Evolutionary conservation across 2,797 vertebrate species (phyloP).

Genomic region (Parotocinclus haroldoi): DNA sequence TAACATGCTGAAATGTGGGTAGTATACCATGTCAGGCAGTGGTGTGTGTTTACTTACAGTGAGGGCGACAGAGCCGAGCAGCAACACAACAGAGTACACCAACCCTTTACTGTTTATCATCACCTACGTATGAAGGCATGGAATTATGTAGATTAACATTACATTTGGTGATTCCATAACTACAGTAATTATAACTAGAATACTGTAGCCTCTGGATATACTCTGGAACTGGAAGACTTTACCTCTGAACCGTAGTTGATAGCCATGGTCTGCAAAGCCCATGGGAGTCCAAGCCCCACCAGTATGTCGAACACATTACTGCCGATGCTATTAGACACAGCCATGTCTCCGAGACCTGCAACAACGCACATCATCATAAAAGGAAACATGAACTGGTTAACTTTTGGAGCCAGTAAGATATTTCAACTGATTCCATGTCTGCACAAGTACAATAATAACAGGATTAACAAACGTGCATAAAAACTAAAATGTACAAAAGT

Average conservation of each 20-base stretch:
- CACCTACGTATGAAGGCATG: slow-evolving; percentile 70
- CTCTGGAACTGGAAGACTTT: slow-evolving; percentile 43
- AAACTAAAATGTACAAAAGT: too few relatives aligned
- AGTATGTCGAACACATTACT: slow-evolving; percentile 98
- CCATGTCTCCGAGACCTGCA: slow-evolving; percentile 93
- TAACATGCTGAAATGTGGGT: not conserved
- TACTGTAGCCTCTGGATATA: not conserved
- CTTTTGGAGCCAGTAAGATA: too few relatives aligned
- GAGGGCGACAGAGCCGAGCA: slow-evolving; percentile 91
- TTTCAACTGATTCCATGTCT: too few relatives aligned
- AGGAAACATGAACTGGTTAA: too few relatives aligned
- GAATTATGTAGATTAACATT: too few relatives aligned
- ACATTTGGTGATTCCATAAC: slow-evolving; percentile 1
- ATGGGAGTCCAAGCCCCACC: slow-evolving; percentile 89
- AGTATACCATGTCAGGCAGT: too few relatives aligned
- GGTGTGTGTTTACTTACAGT: slow-evolving; percentile 77
- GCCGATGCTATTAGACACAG: slow-evolving; percentile 93
- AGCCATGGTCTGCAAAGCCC: slow-evolving; percentile 92
- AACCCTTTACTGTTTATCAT: slow-evolving; percentile 93
- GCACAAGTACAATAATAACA: too few relatives aligned
- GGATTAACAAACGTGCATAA: too few relatives aligned
- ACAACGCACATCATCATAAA: too few relatives aligned
- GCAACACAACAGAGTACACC: slow-evolving; percentile 88
- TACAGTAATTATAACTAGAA: not conserved
- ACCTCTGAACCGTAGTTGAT: slow-evolving; percentile 85